phyloP scores from a whole-genome alignment of 1,140 invertebrate species.

The Bilobella aurantiaca region DNA sequence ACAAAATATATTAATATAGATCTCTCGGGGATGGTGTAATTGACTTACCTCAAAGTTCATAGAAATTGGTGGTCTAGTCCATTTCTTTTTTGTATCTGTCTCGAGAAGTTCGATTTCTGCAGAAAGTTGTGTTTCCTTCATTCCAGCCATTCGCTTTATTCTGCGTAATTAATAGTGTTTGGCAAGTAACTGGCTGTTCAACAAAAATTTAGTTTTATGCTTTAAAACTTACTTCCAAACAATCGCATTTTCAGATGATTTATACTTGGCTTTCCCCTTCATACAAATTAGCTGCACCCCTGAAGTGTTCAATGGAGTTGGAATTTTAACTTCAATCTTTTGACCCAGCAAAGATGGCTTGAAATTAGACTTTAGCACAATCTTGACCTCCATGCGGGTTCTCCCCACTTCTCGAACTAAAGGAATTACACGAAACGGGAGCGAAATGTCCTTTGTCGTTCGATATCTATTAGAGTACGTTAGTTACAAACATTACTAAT shows the following conservation, averaged over 20 bases:
- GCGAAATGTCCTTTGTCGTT: slow-evolving; percentile 98
- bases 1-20: not conserved
- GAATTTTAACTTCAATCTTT: slow-evolving; percentile 98
- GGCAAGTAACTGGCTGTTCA: not conserved
- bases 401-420: slow-evolving; percentile 93
- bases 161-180: slow-evolving; percentile 47
- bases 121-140: slow-evolving; percentile 99
- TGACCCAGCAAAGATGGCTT: slow-evolving; percentile 95
- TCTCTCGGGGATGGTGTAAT: not conserved
- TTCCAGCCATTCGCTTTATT: slow-evolving; percentile 98
- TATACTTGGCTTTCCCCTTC: slow-evolving; percentile 99
- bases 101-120: slow-evolving; percentile 99
- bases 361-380: slow-evolving; percentile 98
- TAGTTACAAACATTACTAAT: slow-evolving; percentile 2
- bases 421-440: slow-evolving; percentile 98
- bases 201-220: not conserved
- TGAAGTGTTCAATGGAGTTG: slow-evolving; percentile 96
- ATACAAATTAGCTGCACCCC: slow-evolving; percentile 97
- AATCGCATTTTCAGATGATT: slow-evolving; percentile 98
- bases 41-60: slow-evolving; percentile 95
- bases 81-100: slow-evolving; percentile 98
- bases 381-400: slow-evolving; percentile 99
- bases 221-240: slow-evolving; percentile 83
- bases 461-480: slow-evolving; percentile 63
- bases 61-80: slow-evolving; percentile 99